Conservation (phyloP, 2,113 vertebrate species). For the Corythornis vintsioides region DNA sequence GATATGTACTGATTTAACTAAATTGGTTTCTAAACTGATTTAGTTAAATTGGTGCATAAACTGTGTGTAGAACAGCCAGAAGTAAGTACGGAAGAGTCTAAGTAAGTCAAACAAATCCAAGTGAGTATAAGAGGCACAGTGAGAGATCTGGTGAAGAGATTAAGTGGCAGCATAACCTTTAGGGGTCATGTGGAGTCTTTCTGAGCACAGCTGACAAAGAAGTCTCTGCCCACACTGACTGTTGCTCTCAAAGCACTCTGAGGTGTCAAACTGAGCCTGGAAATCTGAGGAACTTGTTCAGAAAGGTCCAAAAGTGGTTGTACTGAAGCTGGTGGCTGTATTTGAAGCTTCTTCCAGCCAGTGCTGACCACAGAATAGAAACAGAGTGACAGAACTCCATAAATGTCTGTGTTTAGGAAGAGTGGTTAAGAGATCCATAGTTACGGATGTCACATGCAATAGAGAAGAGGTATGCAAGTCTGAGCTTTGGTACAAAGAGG, state of each 20-base stretch:
- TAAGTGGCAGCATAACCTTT: neutral
- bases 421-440: accelerated
- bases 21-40: constrained; percentile 58
- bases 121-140: neutral
- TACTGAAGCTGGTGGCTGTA: neutral
- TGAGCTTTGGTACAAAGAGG: neutral
- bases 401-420: neutral
- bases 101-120: constrained; percentile 23
- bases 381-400: neutral
- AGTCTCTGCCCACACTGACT: neutral
- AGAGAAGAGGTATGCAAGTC: neutral
- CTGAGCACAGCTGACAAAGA: neutral
- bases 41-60: constrained; percentile 28
- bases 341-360: neutral
- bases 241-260: neutral
- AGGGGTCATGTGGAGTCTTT: neutral
- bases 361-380: neutral
- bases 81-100: constrained; percentile 1
- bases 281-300: neutral
- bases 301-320: neutral
- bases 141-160: neutral
- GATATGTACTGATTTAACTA: constrained; percentile 47
- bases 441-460: accelerated
- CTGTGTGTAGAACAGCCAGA: neutral
- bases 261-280: neutral